Base-by-base conservation (phyloP, 2,797 vertebrate species). In the Vipera latastei region DNA sequence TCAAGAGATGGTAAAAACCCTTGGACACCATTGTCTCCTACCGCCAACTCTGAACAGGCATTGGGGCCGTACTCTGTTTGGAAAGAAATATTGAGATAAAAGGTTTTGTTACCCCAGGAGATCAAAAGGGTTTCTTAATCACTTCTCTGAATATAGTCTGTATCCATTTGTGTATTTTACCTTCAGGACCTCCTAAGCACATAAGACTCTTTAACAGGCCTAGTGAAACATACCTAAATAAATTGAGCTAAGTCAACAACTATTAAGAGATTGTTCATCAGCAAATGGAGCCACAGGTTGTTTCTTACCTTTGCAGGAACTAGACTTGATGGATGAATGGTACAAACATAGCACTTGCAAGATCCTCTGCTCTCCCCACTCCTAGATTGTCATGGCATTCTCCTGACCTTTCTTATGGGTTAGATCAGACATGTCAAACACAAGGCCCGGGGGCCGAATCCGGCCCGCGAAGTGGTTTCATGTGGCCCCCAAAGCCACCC, bases 241-340 rank as follows among this genome's bases (percentile, higher is more conserved):
- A 73, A 93, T 69, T 32, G 88, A 85, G 48, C 65, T 83, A 83
- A 83, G 59, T 92, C 86, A 92, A 89, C 32, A 91, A 18, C 86
- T 87, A 14, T 60, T 4, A 0, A 53, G 92, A 91, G 93, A 92
- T 63, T 53, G 57, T 32, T 38, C 32, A 51, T 65, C 65, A 94
- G 57, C 93, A 91, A 69, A 91, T 89, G 89, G 86, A 94, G 69
- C 57, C 65, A 38, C 51, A 69, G 63, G 28, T 91, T 4, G 22
- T 32, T 65, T 3, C 0, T 73, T 93, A 92, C 4, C 14, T 93
- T 16, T 69, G 38, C 18, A 69, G 18, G 18, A 59, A 88, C 51
- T 90, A 26, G 51, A 61, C 1, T 8, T 91, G 51, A 12, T 90
- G 57, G 61, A 93, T 91, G 63, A 61, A 44, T 56, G 85, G 16